Evolutionary conservation across 1,140 invertebrate genomes (phyloP).

Genomic region (Euwallacea fornicatus): DNA sequence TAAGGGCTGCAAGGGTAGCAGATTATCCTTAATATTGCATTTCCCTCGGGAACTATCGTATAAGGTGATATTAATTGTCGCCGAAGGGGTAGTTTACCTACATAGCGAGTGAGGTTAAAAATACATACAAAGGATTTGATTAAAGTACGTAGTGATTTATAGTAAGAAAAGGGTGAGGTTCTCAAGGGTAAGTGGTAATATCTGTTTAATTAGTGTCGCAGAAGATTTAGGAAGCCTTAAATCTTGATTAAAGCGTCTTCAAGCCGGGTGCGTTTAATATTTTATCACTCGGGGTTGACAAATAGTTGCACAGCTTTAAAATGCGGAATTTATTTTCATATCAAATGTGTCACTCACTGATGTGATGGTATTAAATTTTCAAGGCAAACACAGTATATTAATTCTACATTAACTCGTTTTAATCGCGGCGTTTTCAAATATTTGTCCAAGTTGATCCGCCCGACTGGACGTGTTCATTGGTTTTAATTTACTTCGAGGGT

Average conservation of each 20-base stretch:
- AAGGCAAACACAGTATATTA: slow-evolving; percentile 23
- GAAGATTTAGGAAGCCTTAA: slow-evolving; percentile 23
- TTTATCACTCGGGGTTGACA: slow-evolving; percentile 14
- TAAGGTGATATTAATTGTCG: slow-evolving; percentile 26
- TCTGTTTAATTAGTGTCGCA: slow-evolving; percentile 32
- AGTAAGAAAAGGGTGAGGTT: slow-evolving; percentile 20
- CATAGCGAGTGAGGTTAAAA: background rate
- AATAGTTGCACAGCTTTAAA: background rate
- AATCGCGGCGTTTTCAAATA: slow-evolving; percentile 25
- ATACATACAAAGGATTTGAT: slow-evolving; percentile 26
- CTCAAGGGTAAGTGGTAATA: slow-evolving; percentile 32
- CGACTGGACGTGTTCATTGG: no score
- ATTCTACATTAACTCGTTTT: slow-evolving; percentile 32
- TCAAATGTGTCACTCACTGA: background rate
- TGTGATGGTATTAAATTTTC: slow-evolving; percentile 9
- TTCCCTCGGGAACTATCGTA: slow-evolving; percentile 13
- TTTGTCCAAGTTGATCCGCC: slow-evolving; percentile 1
- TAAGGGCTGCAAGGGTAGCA: slow-evolving; percentile 26
- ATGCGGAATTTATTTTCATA: background rate
- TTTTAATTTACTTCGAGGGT: no score
- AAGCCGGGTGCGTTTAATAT: slow-evolving; percentile 18
- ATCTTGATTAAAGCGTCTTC: slow-evolving; percentile 31
- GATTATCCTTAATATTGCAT: slow-evolving; percentile 27
- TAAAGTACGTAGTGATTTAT: slow-evolving; percentile 28
- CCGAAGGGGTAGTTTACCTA: background rate